Evolutionary conservation across 2,888 invertebrate species (phyloP).

Genomic region (Mesoligia furuncula): DNA sequence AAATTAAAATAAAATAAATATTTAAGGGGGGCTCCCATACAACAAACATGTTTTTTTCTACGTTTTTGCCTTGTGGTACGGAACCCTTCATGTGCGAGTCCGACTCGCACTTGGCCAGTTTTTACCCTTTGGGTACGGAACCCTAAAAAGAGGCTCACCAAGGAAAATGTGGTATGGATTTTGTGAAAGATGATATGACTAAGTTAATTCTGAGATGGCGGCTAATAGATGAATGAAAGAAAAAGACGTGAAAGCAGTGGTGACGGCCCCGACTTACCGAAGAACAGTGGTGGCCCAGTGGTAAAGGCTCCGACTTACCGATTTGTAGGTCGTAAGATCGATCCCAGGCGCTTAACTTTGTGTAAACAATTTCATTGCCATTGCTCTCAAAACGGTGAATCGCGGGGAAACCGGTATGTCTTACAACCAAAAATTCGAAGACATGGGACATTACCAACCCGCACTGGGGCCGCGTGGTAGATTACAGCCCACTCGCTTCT

Average conservation of each 20-base stretch:
- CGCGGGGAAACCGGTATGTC: too few relatives aligned
- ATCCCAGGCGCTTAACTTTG: too few relatives aligned
- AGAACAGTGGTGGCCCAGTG: too few relatives aligned
- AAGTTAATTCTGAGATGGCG: background rate
- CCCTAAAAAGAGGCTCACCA: constrained; percentile 5
- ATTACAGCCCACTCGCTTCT: background rate
- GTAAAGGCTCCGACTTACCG: too few relatives aligned
- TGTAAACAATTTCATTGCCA: background rate
- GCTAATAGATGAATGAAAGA: background rate
- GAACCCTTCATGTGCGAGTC: too few relatives aligned
- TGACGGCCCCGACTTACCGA: background rate
- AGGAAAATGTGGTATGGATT: background rate
- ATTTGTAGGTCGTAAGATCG: too few relatives aligned
- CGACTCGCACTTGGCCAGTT: too few relatives aligned
- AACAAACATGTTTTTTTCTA: too few relatives aligned
- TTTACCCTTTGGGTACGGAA: too few relatives aligned
- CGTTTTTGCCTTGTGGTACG: too few relatives aligned
- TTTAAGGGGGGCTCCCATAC: too few relatives aligned
- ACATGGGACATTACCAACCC: background rate
- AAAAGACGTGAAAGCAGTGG: background rate
- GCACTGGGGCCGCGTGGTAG: background rate
- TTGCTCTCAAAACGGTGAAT: background rate
- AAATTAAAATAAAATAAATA: too few relatives aligned
- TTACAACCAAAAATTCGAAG: background rate
- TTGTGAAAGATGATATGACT: background rate